phyloP scores from a whole-genome alignment of 1,140 invertebrate species.

The Hydropsyche tenuis region DNA sequence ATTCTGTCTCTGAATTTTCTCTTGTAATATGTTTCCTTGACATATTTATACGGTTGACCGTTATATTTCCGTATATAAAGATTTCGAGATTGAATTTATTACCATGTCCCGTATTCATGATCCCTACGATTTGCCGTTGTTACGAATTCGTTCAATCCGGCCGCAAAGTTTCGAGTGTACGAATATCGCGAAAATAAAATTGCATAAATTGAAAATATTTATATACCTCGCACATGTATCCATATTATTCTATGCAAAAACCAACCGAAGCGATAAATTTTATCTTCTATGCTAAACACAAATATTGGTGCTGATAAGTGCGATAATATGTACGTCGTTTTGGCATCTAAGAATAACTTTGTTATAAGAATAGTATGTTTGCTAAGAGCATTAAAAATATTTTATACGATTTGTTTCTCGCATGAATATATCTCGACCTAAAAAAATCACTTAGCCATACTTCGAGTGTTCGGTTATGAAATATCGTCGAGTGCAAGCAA shows the following conservation, averaged over 20 bases:
- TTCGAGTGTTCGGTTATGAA: conserved; percentile 9
- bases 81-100: conserved; percentile 31
- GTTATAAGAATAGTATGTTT: too few relatives aligned
- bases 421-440: too few relatives aligned
- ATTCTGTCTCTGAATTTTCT: conserved; percentile 8
- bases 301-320: not conserved
- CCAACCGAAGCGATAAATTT: too few relatives aligned
- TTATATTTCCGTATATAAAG: conserved; percentile 31
- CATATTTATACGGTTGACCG: conserved; percentile 33
- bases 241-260: too few relatives aligned
- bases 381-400: too few relatives aligned
- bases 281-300: not conserved
- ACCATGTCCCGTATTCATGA: conserved; percentile 20
- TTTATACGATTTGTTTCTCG: too few relatives aligned
- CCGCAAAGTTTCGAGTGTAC: too few relatives aligned
- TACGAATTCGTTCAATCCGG: not conserved
- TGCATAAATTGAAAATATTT: too few relatives aligned
- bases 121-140: conserved; percentile 15
- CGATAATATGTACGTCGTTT: not conserved
- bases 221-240: too few relatives aligned
- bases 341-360: too few relatives aligned
- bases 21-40: conserved; percentile 22
- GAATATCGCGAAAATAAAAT: too few relatives aligned
- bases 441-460: too few relatives aligned
- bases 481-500: conserved; percentile 29